Conservation (phyloP, 2,113 vertebrate species). For the Corythoichthys haematopterus region DNA sequence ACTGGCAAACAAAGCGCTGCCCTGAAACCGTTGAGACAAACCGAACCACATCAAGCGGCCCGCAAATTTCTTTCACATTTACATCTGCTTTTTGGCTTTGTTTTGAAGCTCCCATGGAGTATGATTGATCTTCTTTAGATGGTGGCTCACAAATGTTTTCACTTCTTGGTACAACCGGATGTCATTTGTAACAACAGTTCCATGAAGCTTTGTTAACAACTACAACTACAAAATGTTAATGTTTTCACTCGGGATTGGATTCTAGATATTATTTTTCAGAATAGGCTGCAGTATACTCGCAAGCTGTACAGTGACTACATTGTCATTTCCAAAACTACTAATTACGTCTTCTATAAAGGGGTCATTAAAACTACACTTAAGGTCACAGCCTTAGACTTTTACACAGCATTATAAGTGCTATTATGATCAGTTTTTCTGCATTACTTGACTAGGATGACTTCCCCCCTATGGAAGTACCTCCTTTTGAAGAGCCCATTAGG, state of each 20-base stretch:
- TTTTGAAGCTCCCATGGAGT: slow-evolving; percentile 50
- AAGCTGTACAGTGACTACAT: not conserved
- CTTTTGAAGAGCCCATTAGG: not conserved
- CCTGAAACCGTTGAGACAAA: slow-evolving; percentile 54
- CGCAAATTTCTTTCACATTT: slow-evolving; percentile 60
- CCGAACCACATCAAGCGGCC: slow-evolving; percentile 55
- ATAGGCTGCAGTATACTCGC: too few species aligned
- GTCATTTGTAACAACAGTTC: slow-evolving; percentile 37
- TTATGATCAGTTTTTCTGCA: not conserved
- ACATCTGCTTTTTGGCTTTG: slow-evolving; percentile 49
- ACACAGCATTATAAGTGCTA: not conserved
- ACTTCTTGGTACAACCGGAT: slow-evolving; percentile 37
- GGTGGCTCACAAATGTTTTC: slow-evolving; percentile 34
- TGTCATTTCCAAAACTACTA: not conserved
- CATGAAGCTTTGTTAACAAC: slow-evolving; percentile 21
- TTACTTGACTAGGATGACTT: not conserved
- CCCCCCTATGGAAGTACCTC: too few species aligned
- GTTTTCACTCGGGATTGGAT: too few species aligned
- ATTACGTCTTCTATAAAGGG: not conserved
- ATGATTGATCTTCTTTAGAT: slow-evolving; percentile 44
- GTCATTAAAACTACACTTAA: not conserved
- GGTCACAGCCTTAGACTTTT: not conserved
- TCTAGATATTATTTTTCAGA: too few species aligned
- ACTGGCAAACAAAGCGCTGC: slow-evolving; percentile 57
- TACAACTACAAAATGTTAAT: slow-evolving; percentile 11